These are phyloP conservation scores for Augochlora pura DNA, from an alignment of 1,140 invertebrate genomes.

Conservation along the genomic window DNA sequence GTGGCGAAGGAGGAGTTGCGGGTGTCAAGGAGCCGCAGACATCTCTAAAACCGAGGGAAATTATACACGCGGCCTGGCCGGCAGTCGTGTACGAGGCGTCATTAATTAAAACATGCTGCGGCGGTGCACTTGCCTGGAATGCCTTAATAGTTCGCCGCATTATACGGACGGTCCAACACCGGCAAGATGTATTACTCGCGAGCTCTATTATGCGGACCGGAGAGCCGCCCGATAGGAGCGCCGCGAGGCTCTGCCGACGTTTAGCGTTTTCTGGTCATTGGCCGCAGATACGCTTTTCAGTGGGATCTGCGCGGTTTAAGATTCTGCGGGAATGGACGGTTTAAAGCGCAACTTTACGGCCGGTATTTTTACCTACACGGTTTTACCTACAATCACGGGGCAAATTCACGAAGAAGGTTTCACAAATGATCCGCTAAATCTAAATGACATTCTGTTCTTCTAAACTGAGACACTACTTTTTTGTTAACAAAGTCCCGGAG, in stretches of 20 bases:
- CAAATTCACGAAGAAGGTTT: too few species aligned
- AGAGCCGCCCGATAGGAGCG: neutral
- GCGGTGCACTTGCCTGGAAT: conserved; percentile 45
- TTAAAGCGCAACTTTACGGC: too few species aligned
- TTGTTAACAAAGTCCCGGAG: too few species aligned
- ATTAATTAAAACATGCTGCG: conserved; percentile 56
- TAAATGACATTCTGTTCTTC: too few species aligned
- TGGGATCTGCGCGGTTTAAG: too few species aligned
- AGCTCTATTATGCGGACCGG: conserved; percentile 33
- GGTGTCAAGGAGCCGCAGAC: neutral
- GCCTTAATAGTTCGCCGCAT: conserved; percentile 55
- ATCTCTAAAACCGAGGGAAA: conserved; percentile 45
- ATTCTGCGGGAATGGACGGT: too few species aligned
- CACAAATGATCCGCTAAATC: too few species aligned
- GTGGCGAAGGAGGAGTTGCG: neutral
- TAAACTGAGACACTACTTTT: too few species aligned
- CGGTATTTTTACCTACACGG: too few species aligned
- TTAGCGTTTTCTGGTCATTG: neutral
- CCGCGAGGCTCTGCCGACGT: neutral
- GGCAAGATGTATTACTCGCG: conserved; percentile 42
- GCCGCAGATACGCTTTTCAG: too few species aligned
- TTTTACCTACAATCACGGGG: too few species aligned
- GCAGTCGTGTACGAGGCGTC: conserved; percentile 45
- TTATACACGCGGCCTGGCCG: conserved; percentile 52
- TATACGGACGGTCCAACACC: conserved; percentile 44